phyloP scores from a whole-genome alignment of 2,888 invertebrate species.

The Campoplex nolae region DNA sequence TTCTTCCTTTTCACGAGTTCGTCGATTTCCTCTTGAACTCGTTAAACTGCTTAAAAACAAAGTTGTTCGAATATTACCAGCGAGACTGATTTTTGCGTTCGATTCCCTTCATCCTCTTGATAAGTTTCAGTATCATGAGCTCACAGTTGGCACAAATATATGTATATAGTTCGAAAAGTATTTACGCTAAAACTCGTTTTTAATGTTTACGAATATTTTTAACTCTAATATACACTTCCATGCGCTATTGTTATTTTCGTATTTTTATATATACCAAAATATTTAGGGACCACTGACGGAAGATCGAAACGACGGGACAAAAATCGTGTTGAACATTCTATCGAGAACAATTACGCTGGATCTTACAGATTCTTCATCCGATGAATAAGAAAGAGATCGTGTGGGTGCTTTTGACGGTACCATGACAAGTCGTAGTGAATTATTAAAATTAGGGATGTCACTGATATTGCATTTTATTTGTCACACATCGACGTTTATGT shows the following conservation, averaged over 20 bases:
- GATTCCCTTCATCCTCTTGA: background rate
- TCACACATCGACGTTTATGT: background rate
- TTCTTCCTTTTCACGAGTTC: slow-evolving; percentile 2
- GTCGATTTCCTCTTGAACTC: background rate
- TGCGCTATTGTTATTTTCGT: background rate
- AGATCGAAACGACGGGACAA: background rate
- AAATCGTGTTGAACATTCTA: background rate
- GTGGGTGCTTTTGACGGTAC: background rate
- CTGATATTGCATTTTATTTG: background rate
- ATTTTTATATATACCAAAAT: background rate
- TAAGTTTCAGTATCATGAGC: background rate
- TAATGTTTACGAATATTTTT: background rate
- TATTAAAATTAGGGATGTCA: background rate
- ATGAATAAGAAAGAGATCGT: background rate
- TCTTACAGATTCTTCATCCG: background rate
- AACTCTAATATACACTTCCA: background rate
- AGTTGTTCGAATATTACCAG: background rate
- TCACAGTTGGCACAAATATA: slow-evolving; percentile 9
- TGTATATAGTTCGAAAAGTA: slow-evolving; percentile 1
- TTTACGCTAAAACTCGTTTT: slow-evolving; percentile 9
- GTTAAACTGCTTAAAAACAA: slow-evolving; percentile 18
- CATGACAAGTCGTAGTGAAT: background rate
- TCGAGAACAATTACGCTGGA: slow-evolving; percentile 11
- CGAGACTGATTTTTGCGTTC: background rate
- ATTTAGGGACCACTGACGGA: background rate